phyloP scores from a whole-genome alignment of 2,888 invertebrate genomes.

The Linnaemya vulpina region DNA sequence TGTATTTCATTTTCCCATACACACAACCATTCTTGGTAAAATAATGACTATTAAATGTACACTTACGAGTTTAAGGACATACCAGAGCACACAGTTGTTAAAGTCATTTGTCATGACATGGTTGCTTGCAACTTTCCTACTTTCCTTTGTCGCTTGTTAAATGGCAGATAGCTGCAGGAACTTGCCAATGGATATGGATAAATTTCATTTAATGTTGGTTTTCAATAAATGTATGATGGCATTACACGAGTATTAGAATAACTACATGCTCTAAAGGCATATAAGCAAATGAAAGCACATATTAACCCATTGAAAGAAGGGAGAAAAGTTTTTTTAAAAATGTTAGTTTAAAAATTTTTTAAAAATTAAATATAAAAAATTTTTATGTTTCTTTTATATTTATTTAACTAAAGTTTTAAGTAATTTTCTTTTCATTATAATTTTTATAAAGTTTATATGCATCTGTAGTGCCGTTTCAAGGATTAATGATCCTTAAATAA shows the following conservation, averaged over 20 bases:
- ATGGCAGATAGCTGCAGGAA: slow-evolving; percentile 13
- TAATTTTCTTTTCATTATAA: slow-evolving; percentile 10
- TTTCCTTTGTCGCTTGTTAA: slow-evolving; percentile 7
- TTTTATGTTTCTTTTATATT: too few species aligned
- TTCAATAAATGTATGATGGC: slow-evolving; percentile 46
- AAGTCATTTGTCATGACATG: slow-evolving; percentile 6
- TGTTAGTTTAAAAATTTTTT: too few species aligned
- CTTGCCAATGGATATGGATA: slow-evolving; percentile 49
- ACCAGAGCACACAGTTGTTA: not conserved
- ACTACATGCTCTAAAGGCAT: slow-evolving; percentile 13
- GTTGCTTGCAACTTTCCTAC: slow-evolving; percentile 17
- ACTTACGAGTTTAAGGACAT: not conserved
- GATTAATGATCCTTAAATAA: not conserved
- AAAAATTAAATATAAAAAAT: too few species aligned
- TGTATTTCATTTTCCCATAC: slow-evolving; percentile 37
- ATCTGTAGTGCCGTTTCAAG: not conserved
- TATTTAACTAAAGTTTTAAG: too few species aligned
- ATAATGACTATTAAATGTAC: slow-evolving; percentile 19
- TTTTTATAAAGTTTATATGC: not conserved
- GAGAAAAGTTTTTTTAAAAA: not conserved
- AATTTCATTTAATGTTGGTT: slow-evolving; percentile 44
- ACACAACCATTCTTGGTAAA: not conserved
- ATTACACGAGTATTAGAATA: slow-evolving; percentile 15
- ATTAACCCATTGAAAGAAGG: slow-evolving; percentile 11
- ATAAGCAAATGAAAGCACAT: not conserved